phyloP scores from a whole-genome alignment of 1,140 invertebrate species.

The Gonatopus flavifemur region DNA sequence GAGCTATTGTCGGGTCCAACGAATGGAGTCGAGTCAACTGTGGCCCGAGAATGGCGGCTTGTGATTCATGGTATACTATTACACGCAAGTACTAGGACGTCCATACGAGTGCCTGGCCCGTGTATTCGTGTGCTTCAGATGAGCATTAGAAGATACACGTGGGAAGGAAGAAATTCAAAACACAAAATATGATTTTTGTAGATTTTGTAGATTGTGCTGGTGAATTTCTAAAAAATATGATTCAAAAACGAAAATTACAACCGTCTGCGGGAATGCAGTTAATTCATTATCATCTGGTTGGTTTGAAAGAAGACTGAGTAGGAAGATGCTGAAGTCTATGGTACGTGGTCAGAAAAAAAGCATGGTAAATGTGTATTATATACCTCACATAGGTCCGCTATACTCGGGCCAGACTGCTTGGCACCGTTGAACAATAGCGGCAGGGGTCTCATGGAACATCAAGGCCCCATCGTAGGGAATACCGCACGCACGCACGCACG shows the following conservation, averaged over 20 bases:
- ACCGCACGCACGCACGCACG: no score
- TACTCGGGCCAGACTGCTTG: constrained; percentile 38
- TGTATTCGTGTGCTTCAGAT: neutral
- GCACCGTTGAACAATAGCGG: constrained; percentile 37
- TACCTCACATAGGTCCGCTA: constrained; percentile 2
- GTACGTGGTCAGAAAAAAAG: no score
- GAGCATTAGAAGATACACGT: no score
- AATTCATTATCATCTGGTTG: no score
- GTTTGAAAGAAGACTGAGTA: no score
- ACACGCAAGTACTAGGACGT: constrained; percentile 11
- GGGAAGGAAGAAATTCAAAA: no score
- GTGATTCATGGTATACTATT: constrained; percentile 26
- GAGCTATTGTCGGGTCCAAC: constrained; percentile 25
- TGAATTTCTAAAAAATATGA: no score
- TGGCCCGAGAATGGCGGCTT: constrained; percentile 9
- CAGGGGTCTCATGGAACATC: constrained; percentile 21
- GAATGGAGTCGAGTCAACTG: constrained; percentile 27
- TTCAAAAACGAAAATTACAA: no score
- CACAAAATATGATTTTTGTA: no score
- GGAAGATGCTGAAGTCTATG: no score
- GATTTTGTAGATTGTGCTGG: no score
- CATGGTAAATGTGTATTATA: neutral
- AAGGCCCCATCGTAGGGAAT: constrained; percentile 32
- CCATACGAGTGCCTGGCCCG: neutral
- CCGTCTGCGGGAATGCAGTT: no score